Evolutionary conservation across 2,113 vertebrate genomes (phyloP).

Genomic region (Ammodytes dubius): DNA sequence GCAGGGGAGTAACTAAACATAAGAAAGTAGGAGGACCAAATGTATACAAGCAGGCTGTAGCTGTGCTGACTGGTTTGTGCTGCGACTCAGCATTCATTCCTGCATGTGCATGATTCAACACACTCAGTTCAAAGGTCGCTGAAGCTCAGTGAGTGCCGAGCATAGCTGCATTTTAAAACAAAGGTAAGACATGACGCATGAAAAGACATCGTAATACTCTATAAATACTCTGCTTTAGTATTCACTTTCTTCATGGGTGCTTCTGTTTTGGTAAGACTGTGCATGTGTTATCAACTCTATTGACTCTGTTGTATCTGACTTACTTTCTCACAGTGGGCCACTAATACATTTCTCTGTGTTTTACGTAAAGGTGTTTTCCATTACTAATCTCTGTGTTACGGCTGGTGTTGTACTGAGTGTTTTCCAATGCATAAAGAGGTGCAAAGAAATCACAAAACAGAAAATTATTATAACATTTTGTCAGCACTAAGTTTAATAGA

Average conservation of each 20-base stretch:
- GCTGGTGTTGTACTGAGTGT: neutral
- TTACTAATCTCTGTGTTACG: neutral
- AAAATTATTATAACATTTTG: neutral
- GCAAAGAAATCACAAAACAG: neutral
- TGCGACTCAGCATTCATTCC: neutral
- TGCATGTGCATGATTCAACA: neutral
- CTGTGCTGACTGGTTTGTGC: neutral
- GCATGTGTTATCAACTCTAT: neutral
- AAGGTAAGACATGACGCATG: conserved; percentile 58
- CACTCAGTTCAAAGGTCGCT: conserved; percentile 67
- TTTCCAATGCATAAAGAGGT: neutral
- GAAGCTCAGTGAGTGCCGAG: conserved; percentile 7
- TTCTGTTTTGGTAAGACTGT: neutral
- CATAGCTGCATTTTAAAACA: neutral
- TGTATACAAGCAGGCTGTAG: neutral
- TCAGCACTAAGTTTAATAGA: neutral
- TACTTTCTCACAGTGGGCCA: neutral
- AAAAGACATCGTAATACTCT: too few species aligned
- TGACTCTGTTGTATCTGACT: neutral
- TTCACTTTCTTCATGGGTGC: neutral
- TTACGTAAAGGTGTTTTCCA: neutral
- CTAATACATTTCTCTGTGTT: too few species aligned
- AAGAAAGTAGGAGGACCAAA: neutral
- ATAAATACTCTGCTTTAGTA: neutral
- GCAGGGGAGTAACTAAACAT: neutral